phyloP scores from a whole-genome alignment of 2,113 vertebrate species.

The Isichthys henryi region DNA sequence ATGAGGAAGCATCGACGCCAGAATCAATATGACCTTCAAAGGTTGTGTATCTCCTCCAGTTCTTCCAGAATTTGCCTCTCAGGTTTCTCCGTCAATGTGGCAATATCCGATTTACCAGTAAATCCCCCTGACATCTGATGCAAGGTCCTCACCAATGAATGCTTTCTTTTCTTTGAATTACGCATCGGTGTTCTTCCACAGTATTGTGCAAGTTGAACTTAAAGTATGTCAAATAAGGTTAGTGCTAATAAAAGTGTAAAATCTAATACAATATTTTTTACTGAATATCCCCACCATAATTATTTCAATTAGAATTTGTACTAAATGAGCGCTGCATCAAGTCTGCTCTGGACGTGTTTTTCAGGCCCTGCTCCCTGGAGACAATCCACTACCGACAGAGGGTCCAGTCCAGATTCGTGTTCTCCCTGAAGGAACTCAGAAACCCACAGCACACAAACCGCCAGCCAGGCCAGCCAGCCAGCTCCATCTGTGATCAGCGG shows the following conservation, averaged over 20 bases:
- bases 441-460: neutral
- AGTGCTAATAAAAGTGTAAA: neutral
- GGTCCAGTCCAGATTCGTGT: neutral
- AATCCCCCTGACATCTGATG: neutral
- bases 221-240: neutral
- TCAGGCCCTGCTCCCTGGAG: neutral
- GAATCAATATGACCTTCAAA: conserved; percentile 14
- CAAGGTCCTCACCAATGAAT: neutral
- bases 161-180: neutral
- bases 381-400: neutral
- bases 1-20: neutral
- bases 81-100: neutral
- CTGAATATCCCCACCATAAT: neutral
- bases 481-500: neutral
- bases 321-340: neutral
- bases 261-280: neutral
- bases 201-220: neutral
- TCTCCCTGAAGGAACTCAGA: neutral
- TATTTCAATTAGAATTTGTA: neutral
- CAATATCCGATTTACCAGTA: neutral
- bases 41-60: neutral
- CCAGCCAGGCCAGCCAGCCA: neutral
- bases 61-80: conserved; percentile 7
- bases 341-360: neutral
- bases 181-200: neutral